These are phyloP conservation scores for Zaprionus inermis DNA, from an alignment of 1,140 invertebrate genomes.

Conservation along the genomic window DNA sequence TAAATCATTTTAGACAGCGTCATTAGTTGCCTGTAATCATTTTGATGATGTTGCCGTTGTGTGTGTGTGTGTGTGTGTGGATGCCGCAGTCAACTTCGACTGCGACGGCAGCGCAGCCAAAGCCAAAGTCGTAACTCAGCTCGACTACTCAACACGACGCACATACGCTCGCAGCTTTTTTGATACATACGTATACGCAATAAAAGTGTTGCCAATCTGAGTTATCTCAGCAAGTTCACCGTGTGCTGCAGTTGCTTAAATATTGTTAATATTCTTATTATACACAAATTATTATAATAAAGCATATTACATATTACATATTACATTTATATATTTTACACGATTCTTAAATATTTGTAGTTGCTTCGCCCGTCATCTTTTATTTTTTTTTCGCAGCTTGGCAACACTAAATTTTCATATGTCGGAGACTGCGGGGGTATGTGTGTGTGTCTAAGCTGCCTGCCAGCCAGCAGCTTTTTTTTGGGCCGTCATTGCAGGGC, in stretches of 20 bases:
- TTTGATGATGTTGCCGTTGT: slow-evolving; percentile 46
- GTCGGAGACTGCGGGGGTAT: neutral
- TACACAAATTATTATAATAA: neutral
- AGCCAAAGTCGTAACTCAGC: slow-evolving; percentile 3
- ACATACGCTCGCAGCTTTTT: slow-evolving; percentile 48
- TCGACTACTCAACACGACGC: slow-evolving; percentile 15
- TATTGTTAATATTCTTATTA: no score
- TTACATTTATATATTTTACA: neutral
- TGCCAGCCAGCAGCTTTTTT: slow-evolving; percentile 28
- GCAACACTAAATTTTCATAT: neutral
- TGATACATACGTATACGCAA: slow-evolving; percentile 66
- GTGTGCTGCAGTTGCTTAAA: no score
- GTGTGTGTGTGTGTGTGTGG: neutral
- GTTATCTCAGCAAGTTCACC: no score
- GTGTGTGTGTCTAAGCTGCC: slow-evolving; percentile 31
- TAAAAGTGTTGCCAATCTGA: neutral
- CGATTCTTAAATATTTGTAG: neutral
- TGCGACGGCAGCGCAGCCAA: neutral
- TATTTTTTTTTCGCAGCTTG: neutral
- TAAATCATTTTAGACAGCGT: slow-evolving; percentile 83
- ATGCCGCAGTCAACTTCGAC: neutral
- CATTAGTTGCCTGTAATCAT: slow-evolving; percentile 82
- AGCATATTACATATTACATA: neutral
- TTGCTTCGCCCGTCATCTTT: no score
- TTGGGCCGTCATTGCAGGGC: slow-evolving; percentile 51